Evolutionary conservation across 2,888 invertebrate genomes (phyloP).

Genomic region (Eulithis testata): DNA sequence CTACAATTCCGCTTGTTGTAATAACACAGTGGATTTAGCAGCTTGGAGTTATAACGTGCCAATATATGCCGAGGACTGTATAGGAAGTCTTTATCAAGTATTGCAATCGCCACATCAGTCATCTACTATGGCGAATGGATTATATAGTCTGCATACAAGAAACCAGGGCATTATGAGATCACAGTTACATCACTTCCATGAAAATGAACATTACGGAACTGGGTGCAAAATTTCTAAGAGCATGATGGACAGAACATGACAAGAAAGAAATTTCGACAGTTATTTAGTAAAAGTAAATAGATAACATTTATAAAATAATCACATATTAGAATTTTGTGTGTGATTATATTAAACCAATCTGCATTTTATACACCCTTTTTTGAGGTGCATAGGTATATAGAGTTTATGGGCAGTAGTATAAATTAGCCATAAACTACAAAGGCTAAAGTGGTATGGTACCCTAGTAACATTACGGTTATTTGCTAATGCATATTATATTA

Average conservation of each 20-base stretch:
- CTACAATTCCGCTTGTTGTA: not conserved
- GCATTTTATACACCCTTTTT: too few species aligned
- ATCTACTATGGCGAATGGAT: slow-evolving; percentile 14
- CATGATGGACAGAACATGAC: not conserved
- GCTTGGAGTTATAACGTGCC: too few species aligned
- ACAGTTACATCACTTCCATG: slow-evolving; percentile 24
- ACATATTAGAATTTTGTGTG: too few species aligned
- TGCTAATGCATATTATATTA: slow-evolving; percentile 46
- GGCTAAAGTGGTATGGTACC: slow-evolving; percentile 18
- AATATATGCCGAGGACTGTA: not conserved
- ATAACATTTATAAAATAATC: too few species aligned
- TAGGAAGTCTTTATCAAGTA: not conserved
- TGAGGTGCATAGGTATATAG: too few species aligned
- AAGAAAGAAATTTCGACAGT: not conserved
- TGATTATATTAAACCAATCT: too few species aligned
- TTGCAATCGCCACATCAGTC: slow-evolving; percentile 3
- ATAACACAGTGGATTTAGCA: not conserved
- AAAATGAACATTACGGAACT: slow-evolving; percentile 20
- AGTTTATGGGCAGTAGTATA: not conserved
- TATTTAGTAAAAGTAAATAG: not conserved
- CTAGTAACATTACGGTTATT: slow-evolving; percentile 20
- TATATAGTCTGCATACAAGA: slow-evolving; percentile 19
- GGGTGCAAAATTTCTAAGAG: not conserved
- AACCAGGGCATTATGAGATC: slow-evolving; percentile 13
- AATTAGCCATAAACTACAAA: slow-evolving; percentile 5